These are phyloP conservation scores for Dendroctonus valens DNA, from an alignment of 1,140 invertebrate genomes.

Conservation along the genomic window DNA sequence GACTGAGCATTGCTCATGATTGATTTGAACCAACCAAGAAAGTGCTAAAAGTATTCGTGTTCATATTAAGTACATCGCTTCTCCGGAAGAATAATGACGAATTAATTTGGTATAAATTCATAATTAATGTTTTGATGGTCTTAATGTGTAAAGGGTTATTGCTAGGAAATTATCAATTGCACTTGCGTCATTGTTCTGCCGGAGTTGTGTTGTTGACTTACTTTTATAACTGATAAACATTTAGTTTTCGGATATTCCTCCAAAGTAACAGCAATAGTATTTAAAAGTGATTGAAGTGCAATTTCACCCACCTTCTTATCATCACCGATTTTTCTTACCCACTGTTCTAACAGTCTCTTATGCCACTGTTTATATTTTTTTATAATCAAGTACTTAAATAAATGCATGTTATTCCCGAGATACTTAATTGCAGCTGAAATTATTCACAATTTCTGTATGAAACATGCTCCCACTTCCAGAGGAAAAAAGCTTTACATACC, in stretches of 20 bases:
- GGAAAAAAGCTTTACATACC: conserved; percentile 30
- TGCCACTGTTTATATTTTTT: conserved; percentile 39
- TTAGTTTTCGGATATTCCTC: conserved; percentile 25
- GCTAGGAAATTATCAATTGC: too few species aligned
- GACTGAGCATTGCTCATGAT: conserved; percentile 30
- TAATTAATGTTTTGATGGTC: too few species aligned
- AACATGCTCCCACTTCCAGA: not conserved
- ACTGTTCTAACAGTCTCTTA: conserved; percentile 32
- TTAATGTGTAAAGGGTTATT: too few species aligned
- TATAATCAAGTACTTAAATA: conserved; percentile 35
- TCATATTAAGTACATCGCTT: not conserved
- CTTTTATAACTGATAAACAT: conserved; percentile 39
- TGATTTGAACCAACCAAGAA: conserved; percentile 39
- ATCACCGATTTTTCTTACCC: conserved; percentile 29
- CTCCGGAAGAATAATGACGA: not conserved
- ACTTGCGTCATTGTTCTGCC: too few species aligned
- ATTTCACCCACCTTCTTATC: conserved; percentile 39
- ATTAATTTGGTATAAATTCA: too few species aligned
- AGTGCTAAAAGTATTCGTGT: conserved; percentile 28
- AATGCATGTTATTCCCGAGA: conserved; percentile 33
- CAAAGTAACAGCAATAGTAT: conserved; percentile 38
- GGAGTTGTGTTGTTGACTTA: conserved; percentile 18
- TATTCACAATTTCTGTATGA: not conserved
- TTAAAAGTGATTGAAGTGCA: conserved; percentile 47
- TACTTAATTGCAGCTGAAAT: conserved; percentile 39